Base-by-base conservation (phyloP, 2,113 vertebrate genomes). In the Centropus bengalensis region DNA sequence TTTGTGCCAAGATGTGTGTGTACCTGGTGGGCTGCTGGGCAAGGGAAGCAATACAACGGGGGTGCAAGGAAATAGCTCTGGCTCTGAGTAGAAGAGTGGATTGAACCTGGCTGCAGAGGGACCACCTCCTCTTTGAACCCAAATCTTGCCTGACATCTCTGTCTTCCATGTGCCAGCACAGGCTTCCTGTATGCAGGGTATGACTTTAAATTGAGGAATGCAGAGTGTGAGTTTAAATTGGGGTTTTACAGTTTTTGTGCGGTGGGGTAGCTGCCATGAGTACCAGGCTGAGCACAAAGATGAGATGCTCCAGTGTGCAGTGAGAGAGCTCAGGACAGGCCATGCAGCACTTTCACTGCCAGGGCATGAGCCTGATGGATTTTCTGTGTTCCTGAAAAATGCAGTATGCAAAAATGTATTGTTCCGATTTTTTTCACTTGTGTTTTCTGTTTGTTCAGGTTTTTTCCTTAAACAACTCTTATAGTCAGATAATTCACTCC, bases 151-250 rank as follows among this genome's bases (percentile, higher is more conserved):
- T 33, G 30, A 21, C 45, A 60, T 27, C 32, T 76, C 28, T 66
- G 21, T 28, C 78, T 88, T 66, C 20, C 8, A 45, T 3, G 0
- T 66, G 70, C 36, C 45, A 54, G 44, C 3, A 0, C 36, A 71
- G n/a, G 36, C 21, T 14, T 71, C 17, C 24, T 0, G 1, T 44
- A 36, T 0, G 0, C 11, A 54, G 24, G 26, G n/a, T 47, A 7
- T 71, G 71, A 60, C 64, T 71, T 78, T 66, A 33, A 71, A 47
- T 11, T 14, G n/a, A 24, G 14, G n/a, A 2, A 4, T 16, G 51
- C 1, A 4, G 28, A 36, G 36, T 36, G 36, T 36, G 36, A 36
- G 36, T 36, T 36, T 36, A 36, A 36, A 36, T 36, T 36, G 36
- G 36, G 36, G 36, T 36, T 36, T 36, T 36, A 36, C 36, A 36